Conservation (phyloP, 2,113 vertebrate genomes). For the Gobio gobio region DNA sequence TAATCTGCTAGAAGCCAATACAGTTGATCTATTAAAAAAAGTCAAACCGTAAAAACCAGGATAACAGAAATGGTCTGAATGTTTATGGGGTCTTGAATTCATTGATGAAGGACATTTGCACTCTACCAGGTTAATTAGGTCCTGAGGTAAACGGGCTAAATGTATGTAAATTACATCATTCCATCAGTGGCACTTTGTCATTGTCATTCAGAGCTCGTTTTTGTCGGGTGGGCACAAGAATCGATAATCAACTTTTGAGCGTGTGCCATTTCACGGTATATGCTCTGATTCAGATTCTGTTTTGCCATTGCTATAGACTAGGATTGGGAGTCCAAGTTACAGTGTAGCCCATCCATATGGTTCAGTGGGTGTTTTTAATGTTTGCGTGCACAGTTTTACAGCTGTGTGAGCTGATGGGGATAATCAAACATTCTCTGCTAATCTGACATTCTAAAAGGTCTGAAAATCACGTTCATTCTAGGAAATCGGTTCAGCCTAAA, state of each 20-base stretch:
- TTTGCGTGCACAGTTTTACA: not conserved
- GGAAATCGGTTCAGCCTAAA: not conserved
- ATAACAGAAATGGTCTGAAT: not conserved
- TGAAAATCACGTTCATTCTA: not conserved
- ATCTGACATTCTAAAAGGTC: not conserved
- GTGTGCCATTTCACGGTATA: not conserved
- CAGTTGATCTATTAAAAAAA: not conserved
- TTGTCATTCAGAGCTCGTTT: slow-evolving; percentile 1
- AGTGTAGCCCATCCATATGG: not conserved
- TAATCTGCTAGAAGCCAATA: not conserved
- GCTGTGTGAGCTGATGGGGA: not conserved
- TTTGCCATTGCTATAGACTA: not conserved
- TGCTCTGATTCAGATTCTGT: not conserved
- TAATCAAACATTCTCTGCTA: not conserved
- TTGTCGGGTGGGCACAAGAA: not conserved
- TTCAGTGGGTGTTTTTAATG: not conserved
- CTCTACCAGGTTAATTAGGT: not conserved
- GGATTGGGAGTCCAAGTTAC: not conserved
- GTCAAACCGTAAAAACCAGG: not conserved
- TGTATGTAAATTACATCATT: not conserved
- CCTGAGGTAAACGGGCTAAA: not conserved
- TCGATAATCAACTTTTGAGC: not conserved
- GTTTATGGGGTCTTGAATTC: not conserved
- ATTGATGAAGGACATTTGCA: not conserved
- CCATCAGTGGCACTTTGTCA: not conserved